These are phyloP conservation scores for Apocheima hispidaria DNA, from an alignment of 2,888 invertebrate species.

Conservation along the genomic window DNA sequence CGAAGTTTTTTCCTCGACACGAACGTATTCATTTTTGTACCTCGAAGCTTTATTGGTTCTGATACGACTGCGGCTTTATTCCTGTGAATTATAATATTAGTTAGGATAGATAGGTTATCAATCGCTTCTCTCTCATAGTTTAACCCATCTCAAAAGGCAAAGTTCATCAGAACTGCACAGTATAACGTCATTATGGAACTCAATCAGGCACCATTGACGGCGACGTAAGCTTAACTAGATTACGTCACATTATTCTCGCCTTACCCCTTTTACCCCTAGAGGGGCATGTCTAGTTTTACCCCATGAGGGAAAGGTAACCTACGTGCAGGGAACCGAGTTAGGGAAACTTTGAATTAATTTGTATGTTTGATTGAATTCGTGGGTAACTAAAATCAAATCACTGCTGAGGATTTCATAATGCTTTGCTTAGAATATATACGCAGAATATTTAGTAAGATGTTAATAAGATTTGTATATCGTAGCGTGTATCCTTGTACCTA, in stretches of 20 bases:
- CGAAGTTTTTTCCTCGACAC: no score
- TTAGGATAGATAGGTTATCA: no score
- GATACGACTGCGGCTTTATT: no score
- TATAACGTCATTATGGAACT: constrained; percentile 78
- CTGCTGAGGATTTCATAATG: not conserved
- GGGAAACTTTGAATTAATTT: constrained; percentile 23
- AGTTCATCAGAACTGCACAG: constrained; percentile 75
- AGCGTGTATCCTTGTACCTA: not conserved
- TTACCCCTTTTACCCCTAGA: constrained; percentile 34
- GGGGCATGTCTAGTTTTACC: constrained; percentile 2
- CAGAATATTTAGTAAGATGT: not conserved
- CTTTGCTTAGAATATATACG: no score
- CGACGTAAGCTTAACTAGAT: constrained; percentile 77
- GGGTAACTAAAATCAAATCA: constrained; percentile 6
- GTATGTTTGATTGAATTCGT: constrained; percentile 20
- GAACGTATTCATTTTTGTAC: no score
- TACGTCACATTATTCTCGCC: constrained; percentile 73
- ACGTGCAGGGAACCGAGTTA: constrained; percentile 21
- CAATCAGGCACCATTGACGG: constrained; percentile 81
- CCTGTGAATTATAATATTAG: no score
- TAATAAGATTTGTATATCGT: not conserved
- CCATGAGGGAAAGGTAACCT: constrained; percentile 11
- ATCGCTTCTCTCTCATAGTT: constrained; percentile 27
- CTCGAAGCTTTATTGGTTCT: no score
- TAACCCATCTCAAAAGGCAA: constrained; percentile 54